These are phyloP conservation scores for Cephalopholis sonnerati DNA, from an alignment of 2,113 vertebrate genomes.

Conservation along the genomic window DNA sequence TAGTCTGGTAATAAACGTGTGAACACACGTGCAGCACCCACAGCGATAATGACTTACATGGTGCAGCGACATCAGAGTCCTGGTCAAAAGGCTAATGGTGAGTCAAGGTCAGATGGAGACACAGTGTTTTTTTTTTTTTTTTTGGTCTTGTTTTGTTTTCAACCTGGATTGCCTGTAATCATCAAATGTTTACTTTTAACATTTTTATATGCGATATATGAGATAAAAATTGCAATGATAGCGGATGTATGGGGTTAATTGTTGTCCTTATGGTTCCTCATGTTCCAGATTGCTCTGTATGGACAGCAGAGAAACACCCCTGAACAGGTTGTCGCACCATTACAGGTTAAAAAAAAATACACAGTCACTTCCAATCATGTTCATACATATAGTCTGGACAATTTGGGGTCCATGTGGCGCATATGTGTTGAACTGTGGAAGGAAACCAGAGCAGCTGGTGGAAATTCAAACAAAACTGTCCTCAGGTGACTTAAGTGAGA, in stretches of 20 bases:
- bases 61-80: constrained; percentile 41
- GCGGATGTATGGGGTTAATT: constrained; percentile 28
- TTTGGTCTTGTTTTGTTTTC: too few relatives aligned
- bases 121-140: constrained; percentile 18
- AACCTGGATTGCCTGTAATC: constrained; percentile 21
- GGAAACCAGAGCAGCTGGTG: too few relatives aligned
- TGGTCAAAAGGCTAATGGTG: constrained; percentile 45
- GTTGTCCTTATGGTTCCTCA: constrained; percentile 45
- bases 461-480: too few relatives aligned
- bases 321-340: constrained; percentile 51
- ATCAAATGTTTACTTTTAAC: constrained; percentile 7
- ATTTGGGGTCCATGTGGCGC: constrained; percentile 5
- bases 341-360: constrained; percentile 24
- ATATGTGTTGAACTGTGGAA: neutral
- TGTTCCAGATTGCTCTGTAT: constrained; percentile 22
- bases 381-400: neutral
- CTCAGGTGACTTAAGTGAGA: too few relatives aligned
- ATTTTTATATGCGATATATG: neutral
- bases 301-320: constrained; percentile 47
- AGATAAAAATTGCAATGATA: constrained; percentile 4
- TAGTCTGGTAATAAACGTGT: constrained; percentile 46
- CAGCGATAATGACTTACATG: constrained; percentile 53
- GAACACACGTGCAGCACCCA: constrained; percentile 44
- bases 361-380: neutral
- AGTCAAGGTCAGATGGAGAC: constrained; percentile 64